These are phyloP conservation scores for Actinemys pallida DNA, from an alignment of 2,113 vertebrate genomes.

Conservation along the genomic window DNA sequence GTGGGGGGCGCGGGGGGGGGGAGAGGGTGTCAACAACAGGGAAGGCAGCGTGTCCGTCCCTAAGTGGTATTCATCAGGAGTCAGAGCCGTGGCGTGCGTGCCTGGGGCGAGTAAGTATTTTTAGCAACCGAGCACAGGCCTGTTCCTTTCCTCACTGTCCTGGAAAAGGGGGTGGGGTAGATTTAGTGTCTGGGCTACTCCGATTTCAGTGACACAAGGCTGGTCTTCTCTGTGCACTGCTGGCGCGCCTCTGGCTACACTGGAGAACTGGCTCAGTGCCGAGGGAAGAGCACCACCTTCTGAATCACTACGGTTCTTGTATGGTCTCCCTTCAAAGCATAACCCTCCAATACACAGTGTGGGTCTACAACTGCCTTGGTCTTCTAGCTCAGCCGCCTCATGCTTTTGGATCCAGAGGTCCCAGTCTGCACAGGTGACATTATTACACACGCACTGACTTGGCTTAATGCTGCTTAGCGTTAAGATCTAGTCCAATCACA, in stretches of 20 bases:
- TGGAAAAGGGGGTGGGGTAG: not conserved
- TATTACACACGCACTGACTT: not conserved
- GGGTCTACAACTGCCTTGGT: not conserved
- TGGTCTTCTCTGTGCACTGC: not conserved
- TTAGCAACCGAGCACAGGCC: not conserved
- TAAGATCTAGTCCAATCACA: not conserved
- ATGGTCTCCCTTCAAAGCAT: not conserved
- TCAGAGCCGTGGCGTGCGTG: not conserved
- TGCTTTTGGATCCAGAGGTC: not conserved
- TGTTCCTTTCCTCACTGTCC: not conserved
- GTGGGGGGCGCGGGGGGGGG: no score
- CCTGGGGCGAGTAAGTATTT: not conserved
- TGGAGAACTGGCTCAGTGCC: not conserved
- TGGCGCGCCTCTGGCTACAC: not conserved
- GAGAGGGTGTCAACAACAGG: not conserved
- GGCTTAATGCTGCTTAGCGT: not conserved
- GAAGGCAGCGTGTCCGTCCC: fast-evolving
- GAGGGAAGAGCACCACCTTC: not conserved
- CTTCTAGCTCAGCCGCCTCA: not conserved
- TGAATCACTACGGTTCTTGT: not conserved
- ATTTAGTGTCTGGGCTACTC: not conserved
- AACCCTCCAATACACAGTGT: not conserved
- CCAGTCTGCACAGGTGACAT: not conserved
- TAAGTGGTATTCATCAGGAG: not conserved
- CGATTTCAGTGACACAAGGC: not conserved